Conservation (phyloP, 2,888 invertebrate species). For the Caenorhabditis zanzibari region DNA sequence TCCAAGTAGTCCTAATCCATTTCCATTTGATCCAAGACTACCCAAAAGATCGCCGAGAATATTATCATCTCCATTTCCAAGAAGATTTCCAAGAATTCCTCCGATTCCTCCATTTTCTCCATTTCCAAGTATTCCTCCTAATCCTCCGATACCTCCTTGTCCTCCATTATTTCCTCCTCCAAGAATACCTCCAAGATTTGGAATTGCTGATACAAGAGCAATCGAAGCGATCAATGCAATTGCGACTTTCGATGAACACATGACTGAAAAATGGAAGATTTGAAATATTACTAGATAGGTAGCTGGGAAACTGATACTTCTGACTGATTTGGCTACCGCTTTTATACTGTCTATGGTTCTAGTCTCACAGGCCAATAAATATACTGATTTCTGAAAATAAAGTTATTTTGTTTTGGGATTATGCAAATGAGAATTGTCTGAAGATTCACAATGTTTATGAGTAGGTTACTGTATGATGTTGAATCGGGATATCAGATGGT, state of each 20-base stretch:
- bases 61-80: background rate
- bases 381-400: no score
- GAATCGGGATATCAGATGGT: no score
- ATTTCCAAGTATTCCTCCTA: background rate
- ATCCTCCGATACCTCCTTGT: background rate
- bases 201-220: background rate
- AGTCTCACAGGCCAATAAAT: no score
- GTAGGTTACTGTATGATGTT: no score
- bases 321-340: no score
- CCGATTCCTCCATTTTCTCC: background rate
- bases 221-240: background rate
- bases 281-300: no score
- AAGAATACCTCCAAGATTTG: background rate
- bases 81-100: background rate
- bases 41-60: background rate
- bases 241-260: background rate
- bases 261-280: no score
- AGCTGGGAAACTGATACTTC: no score
- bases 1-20: background rate
- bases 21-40: background rate
- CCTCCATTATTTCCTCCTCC: constrained; percentile 22
- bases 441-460: no score
- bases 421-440: no score
- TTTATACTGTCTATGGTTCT: no score
- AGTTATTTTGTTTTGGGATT: no score